Base-by-base conservation (phyloP, 30 jellyfish, hydroid and myxozoan genomes). In the Turritopsis rubra region DNA sequence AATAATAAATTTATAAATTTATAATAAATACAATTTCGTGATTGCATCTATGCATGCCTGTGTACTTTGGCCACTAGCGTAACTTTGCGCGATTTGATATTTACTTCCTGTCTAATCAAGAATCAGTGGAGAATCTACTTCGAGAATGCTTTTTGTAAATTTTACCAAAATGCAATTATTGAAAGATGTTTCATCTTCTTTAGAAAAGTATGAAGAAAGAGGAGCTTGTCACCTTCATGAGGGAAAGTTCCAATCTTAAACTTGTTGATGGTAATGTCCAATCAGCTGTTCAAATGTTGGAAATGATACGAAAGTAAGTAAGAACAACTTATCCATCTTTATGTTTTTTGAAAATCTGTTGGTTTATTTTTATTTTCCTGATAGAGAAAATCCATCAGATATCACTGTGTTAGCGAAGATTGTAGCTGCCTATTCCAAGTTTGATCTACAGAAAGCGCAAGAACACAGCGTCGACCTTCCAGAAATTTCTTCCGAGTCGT, bases 391-490 rank as follows among this genome's bases (percentile, higher is more conserved):
- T 72, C 96, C 99, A 3, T 71, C 79, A 1, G 99, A 93, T 54
- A 65, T 93, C 73, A 85, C 90, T 52, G 86, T 95, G 4, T 75
- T 93, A 79, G 99, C 99, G 18, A 88, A 88, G 73, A 93, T 93
- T 66, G 93, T 93, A 18, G 84, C 95, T 1, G 99, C 99, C 4
- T 93, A 93, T 71, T 84, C 96, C 18, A 88, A 86, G 29, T 86
- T 88, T 52, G 96, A 93, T 66, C 95, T 88, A 26, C 75, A 83
- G 60, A 93, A 88, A 75, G 99, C 99, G 0, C 94, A 93, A 83
- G 91, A 93, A 85, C 87, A 93, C 84, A 93, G 99, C 72, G 96
- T 88, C 80, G 85, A 83, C 29, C 85, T 93, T 28, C 99, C 99
- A 23, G 88, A 94, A 3, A 66, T 93, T 66, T 74, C 85, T 21